phyloP scores from a whole-genome alignment of 2,113 vertebrate species.

The Phocoena phocoena region DNA sequence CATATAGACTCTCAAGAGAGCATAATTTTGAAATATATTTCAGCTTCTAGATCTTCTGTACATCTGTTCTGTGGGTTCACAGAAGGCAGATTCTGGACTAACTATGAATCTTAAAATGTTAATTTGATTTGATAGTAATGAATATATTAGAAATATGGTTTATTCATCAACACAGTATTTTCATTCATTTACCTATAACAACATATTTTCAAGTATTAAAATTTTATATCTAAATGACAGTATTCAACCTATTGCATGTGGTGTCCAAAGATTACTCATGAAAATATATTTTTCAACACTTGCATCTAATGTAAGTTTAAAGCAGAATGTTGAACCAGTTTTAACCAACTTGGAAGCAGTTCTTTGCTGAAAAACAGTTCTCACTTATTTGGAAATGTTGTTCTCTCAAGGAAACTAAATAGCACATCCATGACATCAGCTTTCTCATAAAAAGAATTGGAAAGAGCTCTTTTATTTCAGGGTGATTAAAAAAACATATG shows the following conservation, averaged over 20 bases:
- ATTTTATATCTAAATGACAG: not conserved
- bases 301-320: not conserved
- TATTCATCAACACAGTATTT: not conserved
- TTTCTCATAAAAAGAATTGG: conserved; percentile 14
- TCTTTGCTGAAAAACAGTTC: conserved; percentile 28
- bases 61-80: not conserved
- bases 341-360: not conserved
- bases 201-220: not conserved
- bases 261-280: not conserved
- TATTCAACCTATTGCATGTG: not conserved
- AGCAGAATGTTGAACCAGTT: not conserved
- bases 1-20: not conserved
- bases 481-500: conserved; percentile 19
- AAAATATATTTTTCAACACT: not conserved
- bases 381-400: not conserved
- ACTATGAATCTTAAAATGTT: not conserved
- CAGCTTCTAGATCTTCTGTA: not conserved
- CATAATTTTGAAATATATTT: not conserved
- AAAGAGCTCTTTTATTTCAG: not conserved
- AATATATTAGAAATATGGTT: not conserved
- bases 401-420: conserved; percentile 25
- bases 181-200: not conserved
- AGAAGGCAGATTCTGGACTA: not conserved
- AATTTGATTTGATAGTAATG: not conserved
- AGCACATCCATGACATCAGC: not conserved